Percentiles rank a stretch among this genome's conserved stretches.
Conservation (phyloP, 2,113 vertebrate genomes). For the Phaetusa simplex region DNA sequence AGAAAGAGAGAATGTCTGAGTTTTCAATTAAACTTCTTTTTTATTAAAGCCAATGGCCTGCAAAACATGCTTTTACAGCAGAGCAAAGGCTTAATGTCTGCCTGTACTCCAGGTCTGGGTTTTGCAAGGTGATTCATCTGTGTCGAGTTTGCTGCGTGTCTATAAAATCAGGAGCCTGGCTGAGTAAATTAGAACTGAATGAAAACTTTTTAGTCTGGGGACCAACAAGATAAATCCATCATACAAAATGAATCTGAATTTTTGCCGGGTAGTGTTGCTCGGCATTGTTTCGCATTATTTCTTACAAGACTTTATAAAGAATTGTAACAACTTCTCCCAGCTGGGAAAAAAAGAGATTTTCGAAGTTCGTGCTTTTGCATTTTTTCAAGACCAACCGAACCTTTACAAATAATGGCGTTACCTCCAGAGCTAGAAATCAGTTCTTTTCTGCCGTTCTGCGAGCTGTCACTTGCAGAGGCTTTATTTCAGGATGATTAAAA, state of each 20-base stretch:
- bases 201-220: conserved; percentile 11
- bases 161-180: not conserved
- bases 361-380: not conserved
- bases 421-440: not conserved
- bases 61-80: not conserved
- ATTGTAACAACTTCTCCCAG: not conserved
- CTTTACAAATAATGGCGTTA: not conserved
- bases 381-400: not conserved
- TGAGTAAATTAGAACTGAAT: not conserved
- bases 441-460: not conserved
- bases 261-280: not conserved
- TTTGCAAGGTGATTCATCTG: conserved; percentile 8
- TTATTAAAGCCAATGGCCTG: not conserved
- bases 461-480: not conserved
- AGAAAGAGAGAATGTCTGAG: not conserved
- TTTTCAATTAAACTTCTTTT: not conserved
- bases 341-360: not conserved
- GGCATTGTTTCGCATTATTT: not conserved
- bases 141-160: not conserved
- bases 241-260: not conserved
- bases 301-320: not conserved
- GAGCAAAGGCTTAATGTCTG: not conserved
- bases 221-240: conserved; percentile 4
- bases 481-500: not conserved
- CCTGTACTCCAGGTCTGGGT: not conserved